Evolutionary conservation across 2,797 vertebrate genomes (phyloP), one percentile per base, ranked within the genome.

Genomic region (Enteromius radiatus): DNA sequence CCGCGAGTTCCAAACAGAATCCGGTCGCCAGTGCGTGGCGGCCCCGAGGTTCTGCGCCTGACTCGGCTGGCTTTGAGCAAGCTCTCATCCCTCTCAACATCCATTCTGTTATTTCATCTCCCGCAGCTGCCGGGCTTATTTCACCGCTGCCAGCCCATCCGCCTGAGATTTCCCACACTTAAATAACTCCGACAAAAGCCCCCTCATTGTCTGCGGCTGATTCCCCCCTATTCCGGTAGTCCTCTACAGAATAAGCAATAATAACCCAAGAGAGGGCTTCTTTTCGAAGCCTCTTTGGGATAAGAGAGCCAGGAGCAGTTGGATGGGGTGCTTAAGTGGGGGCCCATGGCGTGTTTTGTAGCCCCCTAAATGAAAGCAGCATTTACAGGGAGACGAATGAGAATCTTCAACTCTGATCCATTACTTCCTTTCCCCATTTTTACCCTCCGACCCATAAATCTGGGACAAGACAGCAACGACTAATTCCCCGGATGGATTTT

Each of bases 101-200:
- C 84, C 84, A 84, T 59, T 83, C 83, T 76, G 65, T 86, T 86
- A 89, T 87, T 87, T 89, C 85, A 86, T 86, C 88, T 86, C 43
- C 84, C 49, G 69, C 82, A 81, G 84, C 85, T 83, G 80, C 80
- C 12, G 49, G 86, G 84, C 76, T 88, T 85, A 88, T 88, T 86
- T 80, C 47, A 54, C 49, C 65, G 68, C 71, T 64, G 85, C 85
- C 81, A 84, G 78, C 76, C 76, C 64, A 81, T 80, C 77, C 79
- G 63, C 83, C 36, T 76, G 87, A 85, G 86, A 86, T 88, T 85
- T 84, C 75, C 78, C 73, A 76, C 75, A 76, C 85, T 86, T 84
- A 86, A 89, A 87, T 84, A 87, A 85, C 80, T 83, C 83, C 17
- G 59, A 73, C 59, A 81, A 70, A 86, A 70, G 69, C 67, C 85